Evolutionary conservation across 2,888 invertebrate genomes (phyloP).

Genomic region (Cloeon dipterum): DNA sequence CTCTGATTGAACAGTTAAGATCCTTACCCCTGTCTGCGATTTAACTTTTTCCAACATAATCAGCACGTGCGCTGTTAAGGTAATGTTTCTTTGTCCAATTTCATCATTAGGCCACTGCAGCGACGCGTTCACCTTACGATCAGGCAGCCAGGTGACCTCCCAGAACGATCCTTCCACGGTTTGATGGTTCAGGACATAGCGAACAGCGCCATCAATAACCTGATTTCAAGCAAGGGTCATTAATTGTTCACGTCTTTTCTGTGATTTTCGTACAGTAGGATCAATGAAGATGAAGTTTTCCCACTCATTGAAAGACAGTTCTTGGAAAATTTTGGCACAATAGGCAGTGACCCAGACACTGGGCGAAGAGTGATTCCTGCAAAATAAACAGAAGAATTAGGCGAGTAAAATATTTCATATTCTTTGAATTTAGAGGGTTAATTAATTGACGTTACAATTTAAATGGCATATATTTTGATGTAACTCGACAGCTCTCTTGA

Average conservation of each 20-base stretch:
- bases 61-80: slow-evolving; percentile 80
- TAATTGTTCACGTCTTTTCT: neutral
- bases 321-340: slow-evolving; percentile 67
- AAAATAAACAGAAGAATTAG: slow-evolving; percentile 7
- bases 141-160: slow-evolving; percentile 67
- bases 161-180: slow-evolving; percentile 68
- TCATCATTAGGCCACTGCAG: slow-evolving; percentile 26
- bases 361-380: slow-evolving; percentile 58
- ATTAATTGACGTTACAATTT: too few species aligned
- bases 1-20: neutral
- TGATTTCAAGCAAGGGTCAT: slow-evolving; percentile 8
- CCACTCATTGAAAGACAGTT: slow-evolving; percentile 91
- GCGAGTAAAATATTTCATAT: too few species aligned
- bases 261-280: slow-evolving; percentile 30
- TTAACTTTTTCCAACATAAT: slow-evolving; percentile 68
- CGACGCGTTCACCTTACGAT: slow-evolving; percentile 67
- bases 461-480: too few species aligned
- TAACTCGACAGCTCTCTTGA: too few species aligned
- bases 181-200: slow-evolving; percentile 73
- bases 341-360: slow-evolving; percentile 89
- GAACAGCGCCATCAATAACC: slow-evolving; percentile 58
- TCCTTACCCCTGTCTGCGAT: slow-evolving; percentile 38
- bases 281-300: slow-evolving; percentile 90
- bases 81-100: slow-evolving; percentile 52
- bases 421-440: too few species aligned